These are phyloP conservation scores for Cathartes aura DNA, from an alignment of 2,113 vertebrate species.

Conservation along the genomic window DNA sequence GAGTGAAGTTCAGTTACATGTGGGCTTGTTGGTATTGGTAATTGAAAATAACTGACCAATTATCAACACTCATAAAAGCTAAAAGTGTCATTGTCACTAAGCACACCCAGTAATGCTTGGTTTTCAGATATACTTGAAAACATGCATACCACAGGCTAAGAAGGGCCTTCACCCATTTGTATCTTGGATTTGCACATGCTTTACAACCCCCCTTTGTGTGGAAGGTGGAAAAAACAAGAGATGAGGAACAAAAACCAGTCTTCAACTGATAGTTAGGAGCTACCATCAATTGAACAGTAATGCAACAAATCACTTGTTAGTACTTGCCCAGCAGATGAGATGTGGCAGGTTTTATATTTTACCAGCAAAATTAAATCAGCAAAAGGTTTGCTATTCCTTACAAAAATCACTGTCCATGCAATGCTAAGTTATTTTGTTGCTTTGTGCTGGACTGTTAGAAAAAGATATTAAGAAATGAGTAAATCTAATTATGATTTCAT, in stretches of 20 bases:
- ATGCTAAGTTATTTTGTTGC: not conserved
- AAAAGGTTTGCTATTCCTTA: not conserved
- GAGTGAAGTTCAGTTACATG: not conserved
- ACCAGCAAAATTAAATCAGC: not conserved
- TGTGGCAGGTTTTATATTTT: not conserved
- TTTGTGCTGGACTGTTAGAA: conserved; percentile 13
- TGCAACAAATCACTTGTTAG: not conserved
- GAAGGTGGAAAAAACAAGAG: not conserved
- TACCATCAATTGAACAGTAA: not conserved
- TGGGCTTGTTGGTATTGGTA: rapidly evolving
- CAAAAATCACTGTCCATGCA: not conserved
- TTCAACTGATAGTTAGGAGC: not conserved
- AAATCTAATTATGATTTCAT: not conserved
- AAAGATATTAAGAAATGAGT: not conserved
- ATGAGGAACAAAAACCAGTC: not conserved
- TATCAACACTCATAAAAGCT: not conserved
- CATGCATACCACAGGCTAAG: not conserved
- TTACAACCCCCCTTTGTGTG: not conserved
- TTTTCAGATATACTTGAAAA: not conserved
- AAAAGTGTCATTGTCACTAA: not conserved
- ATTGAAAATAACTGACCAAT: not conserved
- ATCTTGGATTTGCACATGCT: not conserved
- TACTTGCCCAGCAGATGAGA: not conserved
- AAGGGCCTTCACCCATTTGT: not conserved
- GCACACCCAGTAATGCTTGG: not conserved